These are phyloP conservation scores for Cyclargus thomasi DNA, from an alignment of 1,140 invertebrate species.

Conservation along the genomic window DNA sequence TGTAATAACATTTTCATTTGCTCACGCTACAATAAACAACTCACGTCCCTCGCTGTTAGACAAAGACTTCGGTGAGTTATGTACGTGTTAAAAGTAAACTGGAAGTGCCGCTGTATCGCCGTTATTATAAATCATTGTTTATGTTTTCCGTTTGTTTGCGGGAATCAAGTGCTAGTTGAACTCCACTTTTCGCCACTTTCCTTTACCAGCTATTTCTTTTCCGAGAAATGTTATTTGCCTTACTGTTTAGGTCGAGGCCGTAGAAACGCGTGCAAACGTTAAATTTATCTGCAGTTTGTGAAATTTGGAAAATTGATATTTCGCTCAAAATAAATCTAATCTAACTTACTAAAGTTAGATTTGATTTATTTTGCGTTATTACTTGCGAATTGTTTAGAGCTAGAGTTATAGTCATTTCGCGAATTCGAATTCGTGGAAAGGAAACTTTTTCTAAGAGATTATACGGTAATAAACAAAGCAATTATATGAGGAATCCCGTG, in stretches of 20 bases:
- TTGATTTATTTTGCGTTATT: no score
- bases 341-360: slow-evolving; percentile 20
- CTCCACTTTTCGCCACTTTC: slow-evolving; percentile 1
- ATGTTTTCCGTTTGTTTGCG: slow-evolving; percentile 72
- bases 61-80: slow-evolving; percentile 74
- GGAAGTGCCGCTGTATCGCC: slow-evolving; percentile 68
- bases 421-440: slow-evolving; percentile 8
- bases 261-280: no score
- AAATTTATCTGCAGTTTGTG: no score
- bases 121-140: slow-evolving; percentile 75
- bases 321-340: slow-evolving; percentile 20
- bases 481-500: slow-evolving; percentile 17
- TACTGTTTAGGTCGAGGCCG: slow-evolving; percentile 19
- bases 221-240: not conserved
- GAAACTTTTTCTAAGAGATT: not conserved
- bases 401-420: slow-evolving; percentile 8
- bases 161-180: slow-evolving; percentile 65
- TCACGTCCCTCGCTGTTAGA: slow-evolving; percentile 70
- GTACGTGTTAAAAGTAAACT: slow-evolving; percentile 75
- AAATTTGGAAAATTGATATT: slow-evolving; percentile 1
- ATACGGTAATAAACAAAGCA: not conserved
- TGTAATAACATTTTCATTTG: slow-evolving; percentile 74
- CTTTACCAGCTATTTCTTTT: not conserved
- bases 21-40: slow-evolving; percentile 73
- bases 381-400: slow-evolving; percentile 18